Conservation (phyloP, 2,888 invertebrate genomes). For the Aethes cnicana region DNA sequence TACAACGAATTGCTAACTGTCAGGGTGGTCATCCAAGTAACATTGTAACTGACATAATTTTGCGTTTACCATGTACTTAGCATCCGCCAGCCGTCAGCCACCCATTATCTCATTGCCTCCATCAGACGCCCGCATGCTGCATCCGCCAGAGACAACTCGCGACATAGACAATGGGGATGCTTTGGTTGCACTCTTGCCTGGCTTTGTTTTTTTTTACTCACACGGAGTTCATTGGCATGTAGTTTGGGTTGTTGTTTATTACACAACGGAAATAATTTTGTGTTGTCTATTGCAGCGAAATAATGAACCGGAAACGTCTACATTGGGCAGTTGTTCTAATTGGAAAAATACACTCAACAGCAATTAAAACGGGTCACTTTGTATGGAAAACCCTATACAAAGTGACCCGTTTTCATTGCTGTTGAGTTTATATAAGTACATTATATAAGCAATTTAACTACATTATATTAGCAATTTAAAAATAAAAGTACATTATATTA, state of each 20-base stretch:
- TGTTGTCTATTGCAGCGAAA: background rate
- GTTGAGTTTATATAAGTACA: no score
- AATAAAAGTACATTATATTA: no score
- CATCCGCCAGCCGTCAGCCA: slow-evolving; percentile 41
- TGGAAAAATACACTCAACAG: no score
- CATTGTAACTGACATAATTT: slow-evolving; percentile 30
- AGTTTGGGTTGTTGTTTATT: slow-evolving; percentile 2
- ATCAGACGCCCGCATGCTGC: slow-evolving; percentile 40
- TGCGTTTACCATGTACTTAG: slow-evolving; percentile 29
- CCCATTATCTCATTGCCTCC: slow-evolving; percentile 73
- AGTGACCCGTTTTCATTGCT: no score
- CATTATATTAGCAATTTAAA: no score
- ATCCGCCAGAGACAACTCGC: slow-evolving; percentile 48
- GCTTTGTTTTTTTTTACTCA: slow-evolving; percentile 57
- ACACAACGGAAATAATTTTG: slow-evolving; percentile 10
- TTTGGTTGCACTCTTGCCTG: slow-evolving; percentile 44
- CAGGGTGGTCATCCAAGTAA: slow-evolving; percentile 9
- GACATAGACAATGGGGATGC: slow-evolving; percentile 67
- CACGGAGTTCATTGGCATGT: slow-evolving; percentile 37
- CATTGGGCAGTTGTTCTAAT: background rate
- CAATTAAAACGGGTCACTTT: no score
- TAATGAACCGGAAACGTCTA: slow-evolving; percentile 5
- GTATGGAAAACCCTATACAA: no score
- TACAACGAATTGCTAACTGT: background rate
- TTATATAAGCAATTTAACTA: no score